Evolutionary conservation across 2,888 invertebrate genomes (phyloP).

Genomic region (Synanthedon tipuliformis): DNA sequence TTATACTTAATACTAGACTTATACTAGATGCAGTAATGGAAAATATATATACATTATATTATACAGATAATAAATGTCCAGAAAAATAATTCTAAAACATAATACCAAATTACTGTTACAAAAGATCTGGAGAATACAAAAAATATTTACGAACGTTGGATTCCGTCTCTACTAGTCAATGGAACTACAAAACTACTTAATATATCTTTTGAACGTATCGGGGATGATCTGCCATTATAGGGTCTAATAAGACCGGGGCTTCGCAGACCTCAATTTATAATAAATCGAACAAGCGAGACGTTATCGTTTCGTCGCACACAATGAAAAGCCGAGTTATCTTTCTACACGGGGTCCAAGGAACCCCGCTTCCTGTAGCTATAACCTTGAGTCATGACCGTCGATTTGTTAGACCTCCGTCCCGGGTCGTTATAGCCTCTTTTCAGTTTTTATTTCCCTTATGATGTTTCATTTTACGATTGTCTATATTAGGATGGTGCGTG

Average conservation of each 20-base stretch:
- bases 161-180: no score
- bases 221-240: conserved; percentile 18
- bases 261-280: conserved; percentile 46
- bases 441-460: conserved; percentile 63
- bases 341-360: conserved; percentile 12
- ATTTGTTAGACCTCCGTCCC: conserved; percentile 59
- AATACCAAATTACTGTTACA: no score
- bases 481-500: conserved; percentile 48
- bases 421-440: conserved; percentile 57
- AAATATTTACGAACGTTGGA: no score
- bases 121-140: no score
- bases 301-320: conserved; percentile 39
- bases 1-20: no score
- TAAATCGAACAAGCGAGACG: conserved; percentile 45
- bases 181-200: no score
- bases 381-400: conserved; percentile 62
- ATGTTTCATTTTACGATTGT: conserved; percentile 66
- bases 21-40: no score
- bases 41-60: no score
- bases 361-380: conserved; percentile 40
- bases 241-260: conserved; percentile 38
- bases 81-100: no score
- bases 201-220: conserved; percentile 1
- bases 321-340: conserved; percentile 58
- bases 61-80: no score